Evolutionary conservation across 1,140 invertebrate species (phyloP).

Genomic region (Pectinophora gossypiella): DNA sequence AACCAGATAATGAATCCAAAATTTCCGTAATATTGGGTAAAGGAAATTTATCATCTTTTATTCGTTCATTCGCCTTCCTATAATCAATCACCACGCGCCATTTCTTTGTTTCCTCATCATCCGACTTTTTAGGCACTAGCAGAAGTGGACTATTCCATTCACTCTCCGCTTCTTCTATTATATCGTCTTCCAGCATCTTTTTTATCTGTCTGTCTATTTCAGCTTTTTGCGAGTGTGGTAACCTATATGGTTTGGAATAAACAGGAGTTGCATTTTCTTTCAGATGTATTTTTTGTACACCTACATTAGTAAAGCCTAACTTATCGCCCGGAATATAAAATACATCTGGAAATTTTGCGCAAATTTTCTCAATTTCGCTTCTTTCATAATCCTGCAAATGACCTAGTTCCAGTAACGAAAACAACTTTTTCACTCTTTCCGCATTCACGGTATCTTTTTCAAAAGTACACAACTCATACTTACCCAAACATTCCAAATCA

Average conservation of each 20-base stretch:
- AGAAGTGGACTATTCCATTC: constrained; percentile 7
- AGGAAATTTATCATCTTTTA: constrained; percentile 9
- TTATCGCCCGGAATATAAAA: constrained; percentile 3
- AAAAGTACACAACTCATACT: too few relatives aligned
- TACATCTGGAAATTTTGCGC: not conserved
- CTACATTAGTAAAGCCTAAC: not conserved
- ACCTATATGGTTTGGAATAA: not conserved
- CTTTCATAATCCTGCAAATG: not conserved
- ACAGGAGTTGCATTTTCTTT: not conserved
- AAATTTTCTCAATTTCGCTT: not conserved
- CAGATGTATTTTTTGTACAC: not conserved
- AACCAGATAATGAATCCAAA: not conserved
- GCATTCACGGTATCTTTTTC: too few relatives aligned
- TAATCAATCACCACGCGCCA: constrained; percentile 9
- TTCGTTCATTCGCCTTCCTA: not conserved
- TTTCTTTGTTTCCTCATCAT: not conserved
- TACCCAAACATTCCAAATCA: too few relatives aligned
- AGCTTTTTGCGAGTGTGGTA: constrained; percentile 7
- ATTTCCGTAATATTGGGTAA: constrained; percentile 10
- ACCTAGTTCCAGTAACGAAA: too few relatives aligned
- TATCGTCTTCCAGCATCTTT: constrained; percentile 19
- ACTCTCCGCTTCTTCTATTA: constrained; percentile 25
- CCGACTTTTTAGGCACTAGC: constrained; percentile 8
- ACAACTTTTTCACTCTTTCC: too few relatives aligned
- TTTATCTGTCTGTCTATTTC: constrained; percentile 15